These are phyloP conservation scores for Piaya cayana DNA, from an alignment of 2,113 vertebrate species.

Conservation along the genomic window DNA sequence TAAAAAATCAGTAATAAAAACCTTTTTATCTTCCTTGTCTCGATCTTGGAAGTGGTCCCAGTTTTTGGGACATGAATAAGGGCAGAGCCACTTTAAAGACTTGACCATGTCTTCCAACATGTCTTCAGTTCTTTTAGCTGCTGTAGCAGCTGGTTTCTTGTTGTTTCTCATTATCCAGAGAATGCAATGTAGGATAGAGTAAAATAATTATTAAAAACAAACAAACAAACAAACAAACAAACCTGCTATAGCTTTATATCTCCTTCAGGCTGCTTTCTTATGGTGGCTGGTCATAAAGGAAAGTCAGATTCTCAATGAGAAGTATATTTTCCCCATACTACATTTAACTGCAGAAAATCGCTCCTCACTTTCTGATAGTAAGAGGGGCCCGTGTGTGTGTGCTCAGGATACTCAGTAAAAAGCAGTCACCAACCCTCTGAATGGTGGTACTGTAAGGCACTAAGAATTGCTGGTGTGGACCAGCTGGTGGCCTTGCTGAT, in stretches of 20 bases:
- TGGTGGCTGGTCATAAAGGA: background rate
- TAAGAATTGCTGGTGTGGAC: no score
- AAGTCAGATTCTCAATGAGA: background rate
- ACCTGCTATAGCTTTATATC: background rate
- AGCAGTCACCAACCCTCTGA: background rate
- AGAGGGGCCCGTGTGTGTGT: fast-evolving
- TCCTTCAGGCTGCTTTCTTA: background rate
- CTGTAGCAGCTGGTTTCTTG: background rate
- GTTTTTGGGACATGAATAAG: background rate
- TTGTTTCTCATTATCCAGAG: background rate
- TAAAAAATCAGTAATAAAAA: background rate
- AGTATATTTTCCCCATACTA: background rate
- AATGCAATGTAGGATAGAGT: background rate
- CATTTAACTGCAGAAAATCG: background rate
- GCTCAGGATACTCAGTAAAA: background rate
- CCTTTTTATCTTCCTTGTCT: background rate
- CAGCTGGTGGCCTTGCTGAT: background rate
- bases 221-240: no score
- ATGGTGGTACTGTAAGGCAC: fast-evolving
- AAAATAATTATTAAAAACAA: background rate
- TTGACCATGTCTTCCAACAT: background rate
- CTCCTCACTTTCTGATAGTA: background rate
- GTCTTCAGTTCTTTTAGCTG: background rate
- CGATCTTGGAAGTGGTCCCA: background rate
- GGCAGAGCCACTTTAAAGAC: background rate